Evolutionary conservation across 1,140 invertebrate species (phyloP).

Genomic region (Drosophila nigromelanica): DNA sequence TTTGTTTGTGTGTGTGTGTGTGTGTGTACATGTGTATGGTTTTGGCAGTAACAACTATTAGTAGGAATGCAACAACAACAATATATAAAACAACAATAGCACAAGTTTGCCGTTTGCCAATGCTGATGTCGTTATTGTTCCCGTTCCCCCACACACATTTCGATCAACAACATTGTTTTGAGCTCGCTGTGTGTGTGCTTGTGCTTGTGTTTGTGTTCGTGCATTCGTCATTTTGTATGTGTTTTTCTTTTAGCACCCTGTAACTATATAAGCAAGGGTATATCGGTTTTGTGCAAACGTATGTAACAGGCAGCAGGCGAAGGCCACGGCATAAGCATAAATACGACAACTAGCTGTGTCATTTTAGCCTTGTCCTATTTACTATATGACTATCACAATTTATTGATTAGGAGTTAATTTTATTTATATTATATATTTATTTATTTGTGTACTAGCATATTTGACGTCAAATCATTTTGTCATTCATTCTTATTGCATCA

Average conservation of each 20-base stretch:
- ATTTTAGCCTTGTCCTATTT: too few species aligned
- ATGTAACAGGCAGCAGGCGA: too few species aligned
- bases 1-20: conserved; percentile 28
- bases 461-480: too few species aligned
- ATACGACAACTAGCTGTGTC: too few species aligned
- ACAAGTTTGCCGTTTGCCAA: conserved; percentile 60
- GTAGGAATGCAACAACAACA: conserved; percentile 42
- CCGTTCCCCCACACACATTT: conserved; percentile 72
- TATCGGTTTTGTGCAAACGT: not conserved
- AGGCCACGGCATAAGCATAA: too few species aligned
- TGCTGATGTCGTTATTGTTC: conserved; percentile 66
- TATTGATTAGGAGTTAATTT: too few species aligned
- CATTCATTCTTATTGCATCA: too few species aligned
- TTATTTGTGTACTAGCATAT: too few species aligned
- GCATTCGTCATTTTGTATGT: conserved; percentile 36
- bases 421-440: too few species aligned
- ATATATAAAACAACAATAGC: conserved; percentile 41
- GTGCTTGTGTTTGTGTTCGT: conserved; percentile 33
- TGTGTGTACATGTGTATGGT: conserved; percentile 35
- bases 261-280: too few species aligned
- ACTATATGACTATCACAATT: too few species aligned
- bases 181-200: conserved; percentile 23
- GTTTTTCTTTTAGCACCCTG: conserved; percentile 2
- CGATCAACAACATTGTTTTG: conserved; percentile 39
- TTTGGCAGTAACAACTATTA: conserved; percentile 52